Conservation (phyloP, 2,888 invertebrate species). For the Ochropacha duplaris region DNA sequence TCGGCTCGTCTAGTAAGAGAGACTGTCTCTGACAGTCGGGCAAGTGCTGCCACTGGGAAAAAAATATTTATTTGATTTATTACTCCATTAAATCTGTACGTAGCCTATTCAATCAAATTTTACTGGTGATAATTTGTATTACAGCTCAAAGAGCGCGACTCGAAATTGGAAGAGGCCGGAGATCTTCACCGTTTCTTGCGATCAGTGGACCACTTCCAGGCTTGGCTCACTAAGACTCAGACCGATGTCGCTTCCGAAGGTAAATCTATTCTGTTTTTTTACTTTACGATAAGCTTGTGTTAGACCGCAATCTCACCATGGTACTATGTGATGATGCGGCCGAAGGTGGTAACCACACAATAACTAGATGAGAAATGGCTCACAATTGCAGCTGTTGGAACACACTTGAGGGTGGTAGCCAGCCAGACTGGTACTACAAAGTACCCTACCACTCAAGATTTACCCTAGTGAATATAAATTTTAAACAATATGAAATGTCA, state of each 20-base stretch:
- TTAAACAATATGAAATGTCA: not conserved
- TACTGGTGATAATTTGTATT: not conserved
- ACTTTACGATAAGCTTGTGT: not conserved
- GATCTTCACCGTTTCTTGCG: slow-evolving; percentile 98
- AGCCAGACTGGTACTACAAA: too few relatives aligned
- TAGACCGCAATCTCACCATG: too few relatives aligned
- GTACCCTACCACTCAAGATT: not conserved
- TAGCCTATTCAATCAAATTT: too few relatives aligned
- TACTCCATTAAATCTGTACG: too few relatives aligned
- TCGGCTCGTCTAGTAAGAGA: too few relatives aligned
- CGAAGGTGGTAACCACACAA: too few relatives aligned
- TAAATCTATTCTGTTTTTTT: slow-evolving; percentile 29
- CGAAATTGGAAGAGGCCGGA: slow-evolving; percentile 99
- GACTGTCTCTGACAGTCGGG: too few relatives aligned
- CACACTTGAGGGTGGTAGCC: too few relatives aligned
- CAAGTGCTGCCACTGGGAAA: not conserved
- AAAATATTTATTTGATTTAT: not conserved
- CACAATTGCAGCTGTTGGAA: too few relatives aligned
- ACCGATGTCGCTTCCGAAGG: slow-evolving; percentile 98
- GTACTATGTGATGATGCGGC: too few relatives aligned
- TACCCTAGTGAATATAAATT: not conserved
- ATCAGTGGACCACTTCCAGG: slow-evolving; percentile 99
- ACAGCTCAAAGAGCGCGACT: slow-evolving; percentile 97
- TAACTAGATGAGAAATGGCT: too few relatives aligned
- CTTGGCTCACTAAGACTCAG: slow-evolving; percentile 99